A percentile compares a stretch with the other conserved stretches of the same genome.
These are phyloP conservation scores for Heteromormyrus szaboi DNA, from an alignment of 2,797 vertebrate species.

Conservation along the genomic window DNA sequence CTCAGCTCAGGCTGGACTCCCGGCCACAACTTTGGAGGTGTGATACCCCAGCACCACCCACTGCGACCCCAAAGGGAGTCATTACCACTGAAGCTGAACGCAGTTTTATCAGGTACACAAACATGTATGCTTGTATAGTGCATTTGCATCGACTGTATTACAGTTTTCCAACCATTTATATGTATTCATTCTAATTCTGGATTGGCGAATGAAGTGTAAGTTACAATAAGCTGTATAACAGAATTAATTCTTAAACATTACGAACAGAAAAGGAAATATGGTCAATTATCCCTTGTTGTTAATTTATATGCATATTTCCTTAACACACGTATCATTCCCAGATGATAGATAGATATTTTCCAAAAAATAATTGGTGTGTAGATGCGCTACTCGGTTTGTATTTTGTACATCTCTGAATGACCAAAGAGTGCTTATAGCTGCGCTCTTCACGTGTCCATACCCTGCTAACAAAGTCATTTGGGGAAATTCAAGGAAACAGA, in stretches of 20 bases:
- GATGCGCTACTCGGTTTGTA: background rate
- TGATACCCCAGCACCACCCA: background rate
- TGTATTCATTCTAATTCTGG: background rate
- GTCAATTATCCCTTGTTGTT: background rate
- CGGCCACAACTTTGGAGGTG: background rate
- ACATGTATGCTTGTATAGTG: background rate
- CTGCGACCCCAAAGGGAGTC: background rate
- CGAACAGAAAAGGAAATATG: background rate
- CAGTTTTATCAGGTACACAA: background rate
- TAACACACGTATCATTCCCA: background rate
- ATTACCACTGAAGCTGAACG: background rate
- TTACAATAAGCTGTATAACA: background rate
- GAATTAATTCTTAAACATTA: background rate
- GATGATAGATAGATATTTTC: background rate
- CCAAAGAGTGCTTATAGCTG: background rate
- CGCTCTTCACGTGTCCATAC: background rate
- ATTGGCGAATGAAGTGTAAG: background rate
- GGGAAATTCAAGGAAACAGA: background rate
- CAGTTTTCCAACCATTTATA: background rate
- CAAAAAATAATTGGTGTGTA: background rate
- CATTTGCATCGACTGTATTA: background rate
- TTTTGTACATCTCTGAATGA: background rate
- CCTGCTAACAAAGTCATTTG: background rate
- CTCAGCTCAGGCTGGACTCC: background rate
- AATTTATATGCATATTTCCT: background rate